Conservation (phyloP, 2,113 vertebrate genomes). For the Rhabdornis inornatus region DNA sequence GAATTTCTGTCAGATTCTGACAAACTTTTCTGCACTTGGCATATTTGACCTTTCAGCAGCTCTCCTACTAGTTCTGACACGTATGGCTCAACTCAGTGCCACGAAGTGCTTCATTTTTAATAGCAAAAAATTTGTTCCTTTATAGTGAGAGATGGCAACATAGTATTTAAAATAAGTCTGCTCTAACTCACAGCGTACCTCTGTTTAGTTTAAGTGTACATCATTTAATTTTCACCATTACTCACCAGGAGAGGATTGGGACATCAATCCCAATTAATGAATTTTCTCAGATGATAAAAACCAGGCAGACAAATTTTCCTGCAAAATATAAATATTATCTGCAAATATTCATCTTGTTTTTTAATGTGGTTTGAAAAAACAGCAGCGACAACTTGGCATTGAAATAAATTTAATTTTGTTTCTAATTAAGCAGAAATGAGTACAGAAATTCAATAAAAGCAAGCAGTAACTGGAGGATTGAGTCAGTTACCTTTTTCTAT, state of each 20-base stretch:
- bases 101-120: background rate
- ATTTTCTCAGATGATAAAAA: background rate
- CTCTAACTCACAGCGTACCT: background rate
- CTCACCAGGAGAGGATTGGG: background rate
- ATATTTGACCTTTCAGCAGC: background rate
- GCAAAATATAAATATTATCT: background rate
- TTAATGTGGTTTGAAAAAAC: background rate
- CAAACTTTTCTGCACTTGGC: background rate
- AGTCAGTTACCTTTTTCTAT: constrained; percentile 10
- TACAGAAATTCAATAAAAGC: constrained; percentile 25
- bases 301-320: background rate
- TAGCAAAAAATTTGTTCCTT: background rate
- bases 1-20: background rate
- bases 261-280: background rate
- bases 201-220: background rate
- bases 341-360: background rate
- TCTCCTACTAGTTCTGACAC: background rate
- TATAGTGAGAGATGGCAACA: background rate
- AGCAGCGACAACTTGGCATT: background rate
- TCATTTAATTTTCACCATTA: background rate
- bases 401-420: constrained; percentile 12
- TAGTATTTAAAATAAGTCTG: background rate
- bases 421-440: constrained; percentile 32
- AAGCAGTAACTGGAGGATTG: background rate
- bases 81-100: background rate